Conservation (phyloP, 2,113 vertebrate species). For the Cyprinodon tularosa region DNA sequence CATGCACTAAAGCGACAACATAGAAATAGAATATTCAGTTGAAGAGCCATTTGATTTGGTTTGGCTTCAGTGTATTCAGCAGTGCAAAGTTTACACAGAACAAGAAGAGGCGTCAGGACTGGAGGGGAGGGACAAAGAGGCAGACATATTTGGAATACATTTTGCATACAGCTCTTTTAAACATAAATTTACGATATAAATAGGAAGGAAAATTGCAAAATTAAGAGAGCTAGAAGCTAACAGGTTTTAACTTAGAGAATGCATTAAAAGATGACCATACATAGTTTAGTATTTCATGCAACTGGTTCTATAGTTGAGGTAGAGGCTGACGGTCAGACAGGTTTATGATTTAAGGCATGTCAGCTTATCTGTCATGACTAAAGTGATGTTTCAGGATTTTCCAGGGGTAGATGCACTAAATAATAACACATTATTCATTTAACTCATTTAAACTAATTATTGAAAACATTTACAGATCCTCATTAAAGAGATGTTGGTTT, state of each 20-base stretch:
- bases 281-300: neutral
- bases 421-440: neutral
- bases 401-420: neutral
- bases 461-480: no score
- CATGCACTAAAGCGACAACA: conserved; percentile 28
- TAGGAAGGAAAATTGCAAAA: neutral
- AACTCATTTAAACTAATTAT: no score
- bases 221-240: neutral
- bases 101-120: neutral
- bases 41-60: conserved; percentile 2
- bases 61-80: neutral
- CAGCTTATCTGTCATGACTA: conserved; percentile 1
- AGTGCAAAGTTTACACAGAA: conserved; percentile 18
- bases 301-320: conserved; percentile 41
- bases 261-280: neutral
- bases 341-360: conserved; percentile 31
- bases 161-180: neutral
- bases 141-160: neutral
- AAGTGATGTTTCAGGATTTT: neutral
- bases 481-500: no score
- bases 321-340: conserved; percentile 27
- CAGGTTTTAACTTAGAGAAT: neutral
- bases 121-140: neutral
- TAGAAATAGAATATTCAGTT: neutral
- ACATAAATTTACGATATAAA: neutral